Conservation (phyloP, 2,113 vertebrate genomes). For the Rattus norvegicus region GRCr8 NC_086024.1:14065501-14066000, state of each 20-base stretch:
- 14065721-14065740: background rate
- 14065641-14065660: background rate
- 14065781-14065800: background rate
- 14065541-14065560: background rate
- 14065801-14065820: background rate
- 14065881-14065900: background rate
- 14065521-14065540: background rate
- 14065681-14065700: background rate
- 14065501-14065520: background rate
- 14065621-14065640: background rate
- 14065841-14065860: constrained; percentile 58
- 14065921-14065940: background rate
- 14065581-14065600: background rate
- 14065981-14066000: constrained; percentile 51
- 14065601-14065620: background rate
- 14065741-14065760: background rate
- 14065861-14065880: constrained; percentile 53
- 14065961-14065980: background rate
- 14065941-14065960: constrained; percentile 64
- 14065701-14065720: background rate
- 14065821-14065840: background rate
- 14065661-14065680: background rate
- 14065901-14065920: background rate
- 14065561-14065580: background rate
- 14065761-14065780: background rate